phyloP scores from a whole-genome alignment of 2,797 vertebrate species.

The Pitangus sulphuratus region DNA sequence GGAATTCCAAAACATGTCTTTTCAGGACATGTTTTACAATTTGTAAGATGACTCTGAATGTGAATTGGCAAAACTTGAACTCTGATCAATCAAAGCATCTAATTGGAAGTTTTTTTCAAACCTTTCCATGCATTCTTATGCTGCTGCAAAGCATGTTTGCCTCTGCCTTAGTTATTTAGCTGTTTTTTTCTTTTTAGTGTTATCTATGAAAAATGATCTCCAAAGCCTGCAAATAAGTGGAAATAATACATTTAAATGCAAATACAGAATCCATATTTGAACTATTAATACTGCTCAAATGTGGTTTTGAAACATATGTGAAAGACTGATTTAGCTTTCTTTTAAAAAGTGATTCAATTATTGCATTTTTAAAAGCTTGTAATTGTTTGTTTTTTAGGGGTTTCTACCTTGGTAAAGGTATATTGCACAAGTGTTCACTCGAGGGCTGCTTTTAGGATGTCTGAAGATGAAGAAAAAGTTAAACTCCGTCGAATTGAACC shows the following conservation, averaged over 20 bases:
- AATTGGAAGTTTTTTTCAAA: neutral
- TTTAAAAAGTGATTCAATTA: neutral
- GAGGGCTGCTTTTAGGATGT: conserved; percentile 81
- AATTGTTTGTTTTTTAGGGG: conserved; percentile 25
- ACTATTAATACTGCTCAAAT: neutral
- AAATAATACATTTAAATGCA: neutral
- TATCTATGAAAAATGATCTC: neutral
- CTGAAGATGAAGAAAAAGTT: conserved; percentile 88
- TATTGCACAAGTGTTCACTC: conserved; percentile 21
- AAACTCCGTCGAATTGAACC: conserved; percentile 90
- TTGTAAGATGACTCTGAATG: neutral
- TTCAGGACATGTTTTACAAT: neutral
- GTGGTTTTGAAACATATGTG: neutral
- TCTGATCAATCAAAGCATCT: neutral
- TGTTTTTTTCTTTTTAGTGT: neutral
- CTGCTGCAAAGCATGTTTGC: neutral
- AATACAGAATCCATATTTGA: neutral
- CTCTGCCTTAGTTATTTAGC: neutral
- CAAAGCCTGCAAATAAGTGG: neutral
- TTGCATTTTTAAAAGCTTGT: neutral
- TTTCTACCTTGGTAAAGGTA: conserved; percentile 44
- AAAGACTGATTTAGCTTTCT: neutral
- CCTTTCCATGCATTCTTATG: neutral
- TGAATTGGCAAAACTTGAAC: neutral
- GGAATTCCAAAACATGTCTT: neutral